A percentile compares a stretch with the other conserved stretches of the same genome.
These are phyloP conservation scores for Eumacrocentrus americanus DNA, from an alignment of 2,888 invertebrate genomes.

Conservation along the genomic window DNA sequence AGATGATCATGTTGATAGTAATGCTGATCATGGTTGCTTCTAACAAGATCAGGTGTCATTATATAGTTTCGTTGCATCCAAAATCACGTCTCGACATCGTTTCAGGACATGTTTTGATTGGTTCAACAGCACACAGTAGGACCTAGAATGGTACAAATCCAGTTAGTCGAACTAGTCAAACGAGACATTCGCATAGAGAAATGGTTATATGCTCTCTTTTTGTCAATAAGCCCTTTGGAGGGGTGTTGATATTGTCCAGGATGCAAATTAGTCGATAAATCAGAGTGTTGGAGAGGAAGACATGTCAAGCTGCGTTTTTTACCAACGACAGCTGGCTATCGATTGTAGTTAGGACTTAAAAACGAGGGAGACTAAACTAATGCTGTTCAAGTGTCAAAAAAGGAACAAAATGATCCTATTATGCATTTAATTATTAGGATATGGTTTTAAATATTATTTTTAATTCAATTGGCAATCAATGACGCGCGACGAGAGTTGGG, in stretches of 20 bases:
- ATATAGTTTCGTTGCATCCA: too few relatives aligned
- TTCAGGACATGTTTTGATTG: too few relatives aligned
- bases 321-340: not conserved
- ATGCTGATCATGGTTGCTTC: too few relatives aligned
- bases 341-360: not conserved
- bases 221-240: not conserved
- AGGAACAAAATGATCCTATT: too few relatives aligned
- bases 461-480: conserved; percentile 49
- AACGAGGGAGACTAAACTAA: not conserved
- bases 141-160: not conserved
- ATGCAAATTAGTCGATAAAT: conserved; percentile 60
- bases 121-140: too few relatives aligned
- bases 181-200: not conserved
- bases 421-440: too few relatives aligned
- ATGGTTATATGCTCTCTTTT: too few relatives aligned
- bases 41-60: too few relatives aligned
- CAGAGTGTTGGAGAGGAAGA: conserved; percentile 41
- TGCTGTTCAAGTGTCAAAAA: too few relatives aligned
- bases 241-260: conserved; percentile 18
- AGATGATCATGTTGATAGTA: too few relatives aligned
- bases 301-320: conserved; percentile 4
- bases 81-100: too few relatives aligned
- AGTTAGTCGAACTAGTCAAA: not conserved
- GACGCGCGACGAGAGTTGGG: conserved; percentile 53
- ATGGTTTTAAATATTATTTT: too few relatives aligned